Conservation (phyloP, 2,113 vertebrate genomes). For the Malurus elegans region DNA sequence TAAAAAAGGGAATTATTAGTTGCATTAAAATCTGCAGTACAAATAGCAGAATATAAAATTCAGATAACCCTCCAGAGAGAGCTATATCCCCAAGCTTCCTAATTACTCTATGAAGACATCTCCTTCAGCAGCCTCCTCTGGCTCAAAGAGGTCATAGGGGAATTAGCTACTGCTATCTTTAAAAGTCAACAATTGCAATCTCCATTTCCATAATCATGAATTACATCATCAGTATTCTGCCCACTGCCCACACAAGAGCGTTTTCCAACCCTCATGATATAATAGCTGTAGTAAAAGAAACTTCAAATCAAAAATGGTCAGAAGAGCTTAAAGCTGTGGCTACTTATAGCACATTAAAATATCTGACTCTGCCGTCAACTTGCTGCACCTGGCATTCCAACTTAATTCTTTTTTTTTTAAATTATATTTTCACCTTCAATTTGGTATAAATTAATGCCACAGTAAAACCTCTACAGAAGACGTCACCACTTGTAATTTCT, state of each 20-base stretch:
- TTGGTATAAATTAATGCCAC: background rate
- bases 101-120: constrained; percentile 18
- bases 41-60: constrained; percentile 23
- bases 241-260: background rate
- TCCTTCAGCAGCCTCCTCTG: constrained; percentile 23
- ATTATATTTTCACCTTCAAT: background rate
- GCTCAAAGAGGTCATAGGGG: constrained; percentile 8
- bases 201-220: constrained; percentile 45
- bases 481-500: background rate
- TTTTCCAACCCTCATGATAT: background rate
- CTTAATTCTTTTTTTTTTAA: background rate
- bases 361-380: background rate
- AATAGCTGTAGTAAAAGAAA: constrained; percentile 47
- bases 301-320: constrained; percentile 47
- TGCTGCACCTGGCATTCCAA: background rate
- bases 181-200: constrained; percentile 41
- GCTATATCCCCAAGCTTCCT: background rate
- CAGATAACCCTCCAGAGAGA: background rate
- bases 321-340: background rate
- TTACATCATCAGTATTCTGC: constrained; percentile 46
- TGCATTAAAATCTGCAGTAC: constrained; percentile 10
- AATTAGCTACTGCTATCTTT: constrained; percentile 43
- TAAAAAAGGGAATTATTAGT: constrained; percentile 21
- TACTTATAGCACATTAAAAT: constrained; percentile 8
- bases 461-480: background rate